phyloP scores from a whole-genome alignment of 2,797 vertebrate genomes.

The Oreonectes daqikongensis region DNA sequence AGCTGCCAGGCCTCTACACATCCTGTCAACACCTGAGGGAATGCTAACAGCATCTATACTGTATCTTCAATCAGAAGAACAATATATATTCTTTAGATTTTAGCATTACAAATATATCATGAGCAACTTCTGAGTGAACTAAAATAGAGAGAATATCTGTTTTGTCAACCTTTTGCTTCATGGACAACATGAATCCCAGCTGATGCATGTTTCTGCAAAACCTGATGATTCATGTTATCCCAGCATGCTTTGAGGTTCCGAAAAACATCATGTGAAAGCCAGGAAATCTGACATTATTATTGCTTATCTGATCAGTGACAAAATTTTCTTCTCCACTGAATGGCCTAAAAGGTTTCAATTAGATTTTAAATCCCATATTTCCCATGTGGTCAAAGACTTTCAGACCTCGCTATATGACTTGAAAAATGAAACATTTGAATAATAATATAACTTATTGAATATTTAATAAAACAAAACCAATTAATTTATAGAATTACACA shows the following conservation, averaged over 20 bases:
- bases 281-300: neutral
- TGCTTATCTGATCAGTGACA: neutral
- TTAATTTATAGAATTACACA: neutral
- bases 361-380: too few relatives aligned
- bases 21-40: slow-evolving; percentile 7
- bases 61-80: neutral
- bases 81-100: too few relatives aligned
- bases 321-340: too few relatives aligned
- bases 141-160: too few relatives aligned
- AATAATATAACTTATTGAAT: neutral
- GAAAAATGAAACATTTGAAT: neutral
- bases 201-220: neutral
- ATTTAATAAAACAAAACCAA: neutral
- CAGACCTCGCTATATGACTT: neutral
- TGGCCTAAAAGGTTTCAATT: too few relatives aligned
- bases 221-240: neutral
- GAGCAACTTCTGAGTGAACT: too few relatives aligned
- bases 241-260: neutral
- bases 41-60: neutral
- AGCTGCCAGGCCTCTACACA: slow-evolving; percentile 50
- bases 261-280: neutral
- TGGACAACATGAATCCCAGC: too few relatives aligned
- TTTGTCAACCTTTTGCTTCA: neutral
- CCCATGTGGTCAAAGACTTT: too few relatives aligned
- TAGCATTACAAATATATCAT: too few relatives aligned